Evolutionary conservation across 2,888 invertebrate species (phyloP).

Genomic region (Cephalotes varians): DNA sequence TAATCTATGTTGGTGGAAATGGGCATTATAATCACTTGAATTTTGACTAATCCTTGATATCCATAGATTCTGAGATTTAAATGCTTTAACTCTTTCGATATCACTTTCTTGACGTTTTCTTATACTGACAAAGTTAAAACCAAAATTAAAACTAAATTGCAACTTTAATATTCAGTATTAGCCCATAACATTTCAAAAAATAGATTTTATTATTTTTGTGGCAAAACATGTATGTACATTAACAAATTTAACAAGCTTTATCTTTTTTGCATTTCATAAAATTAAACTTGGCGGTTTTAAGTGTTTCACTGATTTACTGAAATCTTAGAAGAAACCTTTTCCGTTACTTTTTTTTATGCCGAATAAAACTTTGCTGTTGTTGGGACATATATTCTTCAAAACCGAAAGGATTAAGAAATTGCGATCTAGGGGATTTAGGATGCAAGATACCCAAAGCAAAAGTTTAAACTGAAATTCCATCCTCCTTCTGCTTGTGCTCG

Average conservation of each 20-base stretch:
- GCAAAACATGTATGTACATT: neutral
- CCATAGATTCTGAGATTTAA: conserved; percentile 2
- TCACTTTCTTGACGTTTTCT: neutral
- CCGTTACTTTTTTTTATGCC: neutral
- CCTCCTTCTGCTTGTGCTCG: conserved; percentile 30
- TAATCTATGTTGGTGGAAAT: too few relatives aligned
- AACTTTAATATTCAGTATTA: neutral
- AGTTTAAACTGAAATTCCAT: conserved; percentile 20
- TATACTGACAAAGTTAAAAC: too few relatives aligned
- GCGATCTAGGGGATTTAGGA: conserved; percentile 21
- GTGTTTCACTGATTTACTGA: neutral
- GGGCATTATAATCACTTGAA: too few relatives aligned
- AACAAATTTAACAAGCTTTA: neutral
- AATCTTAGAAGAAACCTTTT: neutral
- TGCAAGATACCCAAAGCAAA: conserved; percentile 12
- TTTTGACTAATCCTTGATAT: neutral
- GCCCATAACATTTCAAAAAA: neutral
- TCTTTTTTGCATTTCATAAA: neutral
- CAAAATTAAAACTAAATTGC: neutral
- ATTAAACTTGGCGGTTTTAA: neutral
- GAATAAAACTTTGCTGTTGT: neutral
- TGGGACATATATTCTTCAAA: neutral
- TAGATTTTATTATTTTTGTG: neutral
- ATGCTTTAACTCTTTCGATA: neutral
- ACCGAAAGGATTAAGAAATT: conserved; percentile 12